Percentiles rank a stretch among this genome's conserved stretches.
These are phyloP conservation scores for Parazoanthus darwini DNA, from an alignment of 92 coral and sea anemone species.

Conservation along the genomic window DNA sequence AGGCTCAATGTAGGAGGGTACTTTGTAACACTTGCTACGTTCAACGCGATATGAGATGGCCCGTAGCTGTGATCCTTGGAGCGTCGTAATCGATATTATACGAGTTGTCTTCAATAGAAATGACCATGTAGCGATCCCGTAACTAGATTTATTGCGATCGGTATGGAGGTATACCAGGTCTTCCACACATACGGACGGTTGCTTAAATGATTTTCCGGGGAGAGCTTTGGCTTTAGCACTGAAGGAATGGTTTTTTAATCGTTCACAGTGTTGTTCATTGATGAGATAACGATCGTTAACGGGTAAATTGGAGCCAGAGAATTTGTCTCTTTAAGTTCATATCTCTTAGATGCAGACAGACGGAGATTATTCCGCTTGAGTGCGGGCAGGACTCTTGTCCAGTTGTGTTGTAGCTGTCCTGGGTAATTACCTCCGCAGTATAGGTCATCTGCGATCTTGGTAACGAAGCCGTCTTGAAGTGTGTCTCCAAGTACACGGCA, in stretches of 20 bases:
- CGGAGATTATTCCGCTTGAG: no score
- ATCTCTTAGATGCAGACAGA: not conserved
- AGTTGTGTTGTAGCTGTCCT: no score
- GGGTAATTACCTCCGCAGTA: no score
- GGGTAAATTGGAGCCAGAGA: slow-evolving; percentile 44
- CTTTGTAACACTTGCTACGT: slow-evolving; percentile 25
- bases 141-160: slow-evolving; percentile 31
- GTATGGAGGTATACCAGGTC: slow-evolving; percentile 24
- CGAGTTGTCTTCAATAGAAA: slow-evolving; percentile 46
- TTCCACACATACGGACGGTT: not conserved
- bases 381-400: no score
- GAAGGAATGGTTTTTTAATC: slow-evolving; percentile 33
- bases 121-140: slow-evolving; percentile 41
- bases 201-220: slow-evolving; percentile 11
- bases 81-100: slow-evolving; percentile 35
- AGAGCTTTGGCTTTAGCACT: slow-evolving; percentile 18
- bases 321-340: slow-evolving; percentile 43
- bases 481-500: no score
- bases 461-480: no score
- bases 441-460: no score
- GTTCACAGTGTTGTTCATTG: slow-evolving; percentile 11
- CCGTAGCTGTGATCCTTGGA: slow-evolving; percentile 38
- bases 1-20: slow-evolving; percentile 1
- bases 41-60: slow-evolving; percentile 41
- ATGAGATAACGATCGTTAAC: slow-evolving; percentile 40